Evolutionary conservation across 2,888 invertebrate genomes (phyloP).

Genomic region (Plagodis dolabraria): DNA sequence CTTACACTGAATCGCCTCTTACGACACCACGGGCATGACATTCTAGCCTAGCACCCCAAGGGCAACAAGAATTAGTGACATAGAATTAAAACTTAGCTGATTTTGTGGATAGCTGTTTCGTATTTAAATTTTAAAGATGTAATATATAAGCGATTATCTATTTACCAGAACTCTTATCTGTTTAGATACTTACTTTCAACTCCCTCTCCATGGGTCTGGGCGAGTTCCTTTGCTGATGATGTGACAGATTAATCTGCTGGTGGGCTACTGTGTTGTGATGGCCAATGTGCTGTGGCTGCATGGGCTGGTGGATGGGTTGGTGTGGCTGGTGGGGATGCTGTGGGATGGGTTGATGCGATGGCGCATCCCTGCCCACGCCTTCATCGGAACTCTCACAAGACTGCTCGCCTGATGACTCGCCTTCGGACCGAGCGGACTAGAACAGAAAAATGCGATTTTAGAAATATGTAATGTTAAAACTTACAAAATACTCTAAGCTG

Average conservation of each 20-base stretch:
- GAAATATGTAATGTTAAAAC: background rate
- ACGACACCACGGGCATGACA: too few species aligned
- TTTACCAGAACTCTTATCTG: too few species aligned
- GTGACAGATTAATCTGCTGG: slow-evolving; percentile 58
- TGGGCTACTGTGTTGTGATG: slow-evolving; percentile 58
- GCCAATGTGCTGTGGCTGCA: slow-evolving; percentile 51
- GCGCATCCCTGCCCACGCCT: slow-evolving; percentile 75
- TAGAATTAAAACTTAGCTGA: too few species aligned
- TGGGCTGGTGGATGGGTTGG: slow-evolving; percentile 43
- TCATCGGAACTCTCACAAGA: slow-evolving; percentile 81
- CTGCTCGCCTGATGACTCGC: slow-evolving; percentile 77
- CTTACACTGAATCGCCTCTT: too few species aligned
- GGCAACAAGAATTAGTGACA: too few species aligned
- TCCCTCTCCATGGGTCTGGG: slow-evolving; percentile 73
- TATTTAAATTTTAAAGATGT: too few species aligned
- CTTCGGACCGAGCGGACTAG: slow-evolving; percentile 78
- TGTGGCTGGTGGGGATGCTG: slow-evolving; percentile 47
- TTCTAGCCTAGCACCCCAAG: too few species aligned
- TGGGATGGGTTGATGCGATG: slow-evolving; percentile 49
- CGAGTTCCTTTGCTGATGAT: slow-evolving; percentile 66
- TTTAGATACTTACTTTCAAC: slow-evolving; percentile 57
- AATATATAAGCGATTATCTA: too few species aligned
- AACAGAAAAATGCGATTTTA: slow-evolving; percentile 29
- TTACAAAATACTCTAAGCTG: too few species aligned
- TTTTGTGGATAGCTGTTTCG: too few species aligned